phyloP scores from a whole-genome alignment of 2,888 invertebrate genomes.

The Drosophila siamana region DNA sequence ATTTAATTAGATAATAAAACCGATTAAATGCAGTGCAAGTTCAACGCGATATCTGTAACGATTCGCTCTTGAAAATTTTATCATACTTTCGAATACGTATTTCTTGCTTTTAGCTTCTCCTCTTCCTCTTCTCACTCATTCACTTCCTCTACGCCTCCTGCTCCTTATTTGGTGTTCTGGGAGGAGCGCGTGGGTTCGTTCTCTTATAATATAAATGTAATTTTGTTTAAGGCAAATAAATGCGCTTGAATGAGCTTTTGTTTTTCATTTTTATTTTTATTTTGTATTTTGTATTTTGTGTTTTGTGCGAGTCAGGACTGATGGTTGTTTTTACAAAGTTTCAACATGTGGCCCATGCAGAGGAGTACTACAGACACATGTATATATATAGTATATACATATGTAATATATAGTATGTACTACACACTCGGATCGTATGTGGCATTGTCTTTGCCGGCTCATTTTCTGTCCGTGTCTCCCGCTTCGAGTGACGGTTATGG shows the following conservation, averaged over 20 bases:
- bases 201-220: slow-evolving; percentile 22
- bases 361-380: too few species aligned
- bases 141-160: too few species aligned
- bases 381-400: neutral
- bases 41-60: slow-evolving; percentile 1
- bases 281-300: slow-evolving; percentile 2
- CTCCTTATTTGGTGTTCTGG: neutral
- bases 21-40: slow-evolving; percentile 16
- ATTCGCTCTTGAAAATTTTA: neutral
- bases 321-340: slow-evolving; percentile 37
- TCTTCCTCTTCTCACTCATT: too few species aligned
- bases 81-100: neutral
- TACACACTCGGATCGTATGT: slow-evolving; percentile 8
- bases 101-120: too few species aligned
- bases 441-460: slow-evolving; percentile 16
- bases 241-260: slow-evolving; percentile 22
- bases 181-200: neutral
- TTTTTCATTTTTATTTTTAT: slow-evolving; percentile 4
- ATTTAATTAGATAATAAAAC: slow-evolving; percentile 44
- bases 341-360: slow-evolving; percentile 21
- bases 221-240: slow-evolving; percentile 29
- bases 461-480: slow-evolving; percentile 16
- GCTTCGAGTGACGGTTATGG: slow-evolving; percentile 40
- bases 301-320: slow-evolving; percentile 19
- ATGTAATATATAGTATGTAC: too few species aligned